phyloP scores from a whole-genome alignment of 92 coral and sea anemone species.

The Porites lobata region DNA sequence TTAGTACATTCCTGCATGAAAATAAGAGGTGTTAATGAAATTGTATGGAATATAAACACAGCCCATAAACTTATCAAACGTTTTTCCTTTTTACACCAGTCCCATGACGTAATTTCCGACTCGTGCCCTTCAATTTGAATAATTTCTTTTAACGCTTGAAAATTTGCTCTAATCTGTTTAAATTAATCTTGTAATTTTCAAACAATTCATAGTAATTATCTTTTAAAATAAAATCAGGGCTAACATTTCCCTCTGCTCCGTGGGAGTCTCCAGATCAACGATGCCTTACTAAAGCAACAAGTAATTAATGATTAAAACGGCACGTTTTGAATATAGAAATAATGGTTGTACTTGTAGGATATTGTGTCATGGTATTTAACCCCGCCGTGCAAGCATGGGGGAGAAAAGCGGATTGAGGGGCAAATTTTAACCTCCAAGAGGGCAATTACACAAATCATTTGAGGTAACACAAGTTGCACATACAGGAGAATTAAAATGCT shows the following conservation, averaged over 20 bases:
- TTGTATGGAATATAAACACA: background rate
- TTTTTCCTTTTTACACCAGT: too few species aligned
- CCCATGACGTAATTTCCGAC: background rate
- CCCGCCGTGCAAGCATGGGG: background rate
- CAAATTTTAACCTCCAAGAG: background rate
- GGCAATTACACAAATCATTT: background rate
- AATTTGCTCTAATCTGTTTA: constrained; percentile 8
- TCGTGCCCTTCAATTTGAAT: background rate
- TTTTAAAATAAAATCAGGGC: background rate
- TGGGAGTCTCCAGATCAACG: background rate
- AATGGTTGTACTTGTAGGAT: background rate
- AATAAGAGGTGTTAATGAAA: background rate
- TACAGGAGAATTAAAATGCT: background rate
- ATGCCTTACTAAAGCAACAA: background rate
- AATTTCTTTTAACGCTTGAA: background rate
- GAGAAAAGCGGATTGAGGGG: background rate
- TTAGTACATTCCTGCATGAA: background rate
- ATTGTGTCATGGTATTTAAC: constrained; percentile 21
- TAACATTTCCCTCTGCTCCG: constrained; percentile 36
- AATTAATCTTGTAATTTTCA: constrained; percentile 9
- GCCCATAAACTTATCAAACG: background rate
- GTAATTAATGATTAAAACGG: too few species aligned
- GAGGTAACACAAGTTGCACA: too few species aligned
- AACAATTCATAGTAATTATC: background rate
- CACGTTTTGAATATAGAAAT: background rate